Evolutionary conservation across 2,113 vertebrate species (phyloP), one percentile per base, ranked within the genome.

Genomic region (Calypte anna): DNA sequence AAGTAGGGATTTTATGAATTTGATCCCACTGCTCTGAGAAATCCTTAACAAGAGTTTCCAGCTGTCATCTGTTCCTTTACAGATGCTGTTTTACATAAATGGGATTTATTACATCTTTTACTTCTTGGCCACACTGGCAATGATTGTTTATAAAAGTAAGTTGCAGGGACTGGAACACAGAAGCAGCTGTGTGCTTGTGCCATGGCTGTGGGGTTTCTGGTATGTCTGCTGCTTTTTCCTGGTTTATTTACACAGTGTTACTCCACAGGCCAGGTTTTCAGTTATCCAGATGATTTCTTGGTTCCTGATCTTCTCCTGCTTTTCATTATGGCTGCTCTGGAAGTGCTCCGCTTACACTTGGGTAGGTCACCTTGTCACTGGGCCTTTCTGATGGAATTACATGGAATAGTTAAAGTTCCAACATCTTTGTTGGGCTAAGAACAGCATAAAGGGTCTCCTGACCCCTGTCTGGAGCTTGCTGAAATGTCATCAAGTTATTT

Each of bases 141-240:
- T 98, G 96, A 96, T 99, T 57, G 58, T 97, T 80, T 98, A 98
- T 88, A 99, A 99, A 96, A 98, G 99, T 99, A 96, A 98, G 99
- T 97, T 16, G 5, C 7, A 22, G 4, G 3, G 59, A 12, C 4
- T 44, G 14, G 4, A 18, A 24, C 10, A 1, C 16, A 38, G 18
- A 2, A 23, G 30, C 4, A 12, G 8, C 61, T 27, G 25, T 13
- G 40, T 51, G 53, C 55, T 19, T 12, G 4, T 7, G 23, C 11
- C 21, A 10, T 2, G 16, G 20, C 0, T 40, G 40, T 74, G 57
- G 57, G 36, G 12, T 68, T 55, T 72, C 53, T 9, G 0, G 13
- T 22, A 15, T 4, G 28, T 51, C 44, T 27, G 1, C 51, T 63
- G 9, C 36, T 5, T 16, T 14, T 36, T 23, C 15, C 38, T 62